Conservation (phyloP, 2,888 invertebrate genomes). For the Cheilosia impressa region DNA sequence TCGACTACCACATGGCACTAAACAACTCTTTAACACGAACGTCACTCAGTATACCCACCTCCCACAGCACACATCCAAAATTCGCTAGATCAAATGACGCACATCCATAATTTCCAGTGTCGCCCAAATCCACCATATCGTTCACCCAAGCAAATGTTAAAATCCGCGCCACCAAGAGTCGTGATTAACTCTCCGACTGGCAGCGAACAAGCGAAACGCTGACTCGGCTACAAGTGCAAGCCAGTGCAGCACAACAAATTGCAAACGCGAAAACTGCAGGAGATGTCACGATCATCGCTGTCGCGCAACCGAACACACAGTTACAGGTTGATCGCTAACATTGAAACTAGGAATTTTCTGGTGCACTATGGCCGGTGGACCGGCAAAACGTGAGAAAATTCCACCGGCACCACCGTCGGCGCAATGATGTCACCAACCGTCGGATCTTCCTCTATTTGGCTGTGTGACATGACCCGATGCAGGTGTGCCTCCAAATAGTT, state of each 20-base stretch:
- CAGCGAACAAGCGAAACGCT: constrained; percentile 16
- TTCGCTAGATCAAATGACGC: no score
- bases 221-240: constrained; percentile 43
- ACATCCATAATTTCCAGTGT: background rate
- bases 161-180: constrained; percentile 16
- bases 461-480: constrained; percentile 42
- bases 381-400: constrained; percentile 61
- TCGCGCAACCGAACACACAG: constrained; percentile 46
- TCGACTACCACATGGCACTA: no score
- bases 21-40: no score
- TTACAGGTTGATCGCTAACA: constrained; percentile 51
- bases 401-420: constrained; percentile 3
- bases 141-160: constrained; percentile 26
- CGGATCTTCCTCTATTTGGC: constrained; percentile 2
- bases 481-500: constrained; percentile 36
- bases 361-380: constrained; percentile 54
- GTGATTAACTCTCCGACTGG: constrained; percentile 44
- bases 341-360: constrained; percentile 46
- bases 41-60: no score
- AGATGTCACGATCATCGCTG: constrained; percentile 69
- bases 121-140: background rate
- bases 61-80: no score
- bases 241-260: constrained; percentile 54
- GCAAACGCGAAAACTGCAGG: constrained; percentile 53
- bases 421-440: constrained; percentile 56